These are phyloP conservation scores for Mohoua ochrocephala DNA, from an alignment of 2,113 vertebrate genomes.

Conservation along the genomic window DNA sequence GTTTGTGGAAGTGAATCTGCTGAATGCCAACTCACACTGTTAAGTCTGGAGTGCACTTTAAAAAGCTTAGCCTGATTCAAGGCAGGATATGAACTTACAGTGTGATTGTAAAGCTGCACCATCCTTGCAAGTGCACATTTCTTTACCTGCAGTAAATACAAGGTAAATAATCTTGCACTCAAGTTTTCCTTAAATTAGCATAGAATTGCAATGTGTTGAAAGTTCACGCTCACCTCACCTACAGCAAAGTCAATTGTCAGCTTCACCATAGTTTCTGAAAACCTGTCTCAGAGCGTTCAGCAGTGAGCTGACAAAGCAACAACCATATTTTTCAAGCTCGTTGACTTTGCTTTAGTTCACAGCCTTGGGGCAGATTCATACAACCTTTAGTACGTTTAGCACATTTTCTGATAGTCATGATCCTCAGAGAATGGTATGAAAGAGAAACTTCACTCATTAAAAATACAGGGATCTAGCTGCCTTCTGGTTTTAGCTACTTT, in stretches of 20 bases:
- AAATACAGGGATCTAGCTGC: neutral
- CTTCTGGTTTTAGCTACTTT: neutral
- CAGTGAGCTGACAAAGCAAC: neutral
- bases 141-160: neutral
- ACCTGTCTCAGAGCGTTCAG: neutral
- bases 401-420: neutral
- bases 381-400: neutral
- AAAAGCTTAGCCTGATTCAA: neutral
- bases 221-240: neutral
- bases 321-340: neutral
- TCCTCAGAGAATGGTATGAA: neutral
- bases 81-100: neutral
- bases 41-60: neutral
- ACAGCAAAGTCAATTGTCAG: neutral
- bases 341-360: neutral
- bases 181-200: neutral
- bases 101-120: neutral
- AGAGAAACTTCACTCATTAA: neutral
- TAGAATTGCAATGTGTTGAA: neutral
- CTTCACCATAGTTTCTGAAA: neutral
- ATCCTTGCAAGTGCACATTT: neutral
- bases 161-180: neutral
- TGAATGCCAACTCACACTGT: neutral
- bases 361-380: neutral
- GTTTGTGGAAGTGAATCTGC: neutral